A percentile compares a stretch with the other conserved stretches of the same genome.
These are phyloP conservation scores for Meteorus colon DNA, from an alignment of 2,888 invertebrate species.

Conservation along the genomic window DNA sequence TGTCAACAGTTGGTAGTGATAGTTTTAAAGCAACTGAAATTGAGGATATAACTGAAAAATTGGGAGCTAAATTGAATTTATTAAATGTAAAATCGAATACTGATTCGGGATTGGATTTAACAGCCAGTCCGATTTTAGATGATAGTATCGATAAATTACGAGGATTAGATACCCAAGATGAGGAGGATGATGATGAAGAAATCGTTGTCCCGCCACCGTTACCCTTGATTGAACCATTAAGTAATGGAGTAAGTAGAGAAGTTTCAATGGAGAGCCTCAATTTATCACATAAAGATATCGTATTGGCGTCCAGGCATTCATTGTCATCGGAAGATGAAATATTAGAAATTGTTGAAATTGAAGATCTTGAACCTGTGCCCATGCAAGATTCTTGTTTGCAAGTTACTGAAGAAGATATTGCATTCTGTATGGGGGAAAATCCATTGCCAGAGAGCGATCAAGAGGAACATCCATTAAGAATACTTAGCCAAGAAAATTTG, in stretches of 20 bases:
- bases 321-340: slow-evolving; percentile 82
- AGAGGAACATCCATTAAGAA: slow-evolving; percentile 89
- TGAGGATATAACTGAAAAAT: slow-evolving; percentile 69
- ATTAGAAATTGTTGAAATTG: slow-evolving; percentile 86
- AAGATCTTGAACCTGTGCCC: slow-evolving; percentile 88
- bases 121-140: slow-evolving; percentile 67
- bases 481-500: slow-evolving; percentile 92
- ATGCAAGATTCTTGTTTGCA: slow-evolving; percentile 91
- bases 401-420: slow-evolving; percentile 95
- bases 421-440: slow-evolving; percentile 88
- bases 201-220: slow-evolving; percentile 87
- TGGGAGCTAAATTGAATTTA: slow-evolving; percentile 68
- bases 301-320: slow-evolving; percentile 77
- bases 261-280: slow-evolving; percentile 89
- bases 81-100: slow-evolving; percentile 68
- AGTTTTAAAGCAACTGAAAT: slow-evolving; percentile 67
- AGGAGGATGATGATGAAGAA: slow-evolving; percentile 84
- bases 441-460: slow-evolving; percentile 83
- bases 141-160: slow-evolving; percentile 63
- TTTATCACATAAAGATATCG: slow-evolving; percentile 83
- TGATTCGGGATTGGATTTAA: slow-evolving; percentile 68
- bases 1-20: slow-evolving; percentile 67
- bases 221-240: slow-evolving; percentile 85
- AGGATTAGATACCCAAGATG: slow-evolving; percentile 66
- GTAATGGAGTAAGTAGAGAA: slow-evolving; percentile 80